Conservation (phyloP, 2,888 invertebrate species). For the Eupithecia vulgata region DNA sequence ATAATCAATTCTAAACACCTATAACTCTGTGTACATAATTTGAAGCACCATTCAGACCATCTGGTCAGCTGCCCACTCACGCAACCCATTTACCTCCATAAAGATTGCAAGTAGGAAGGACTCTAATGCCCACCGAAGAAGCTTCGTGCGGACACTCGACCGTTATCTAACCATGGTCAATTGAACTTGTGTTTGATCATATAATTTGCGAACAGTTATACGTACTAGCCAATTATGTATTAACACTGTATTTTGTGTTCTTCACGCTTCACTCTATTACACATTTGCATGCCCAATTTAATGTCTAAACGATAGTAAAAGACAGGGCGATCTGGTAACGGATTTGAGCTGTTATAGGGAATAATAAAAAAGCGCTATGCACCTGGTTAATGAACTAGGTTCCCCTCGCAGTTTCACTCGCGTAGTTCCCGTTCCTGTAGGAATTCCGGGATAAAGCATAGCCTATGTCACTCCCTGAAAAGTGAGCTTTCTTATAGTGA, state of each 20-base stretch:
- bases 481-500: no score
- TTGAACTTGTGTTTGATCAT: constrained; percentile 42
- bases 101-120: constrained; percentile 33
- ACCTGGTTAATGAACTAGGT: background rate
- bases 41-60: constrained; percentile 25
- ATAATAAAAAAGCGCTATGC: background rate
- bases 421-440: no score
- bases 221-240: constrained; percentile 38
- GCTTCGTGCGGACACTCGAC: constrained; percentile 38
- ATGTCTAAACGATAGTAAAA: constrained; percentile 27
- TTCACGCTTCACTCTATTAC: constrained; percentile 39
- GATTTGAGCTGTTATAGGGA: background rate
- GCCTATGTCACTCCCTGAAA: no score
- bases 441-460: no score
- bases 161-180: constrained; percentile 45
- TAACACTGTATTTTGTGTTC: constrained; percentile 17
- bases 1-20: no score
- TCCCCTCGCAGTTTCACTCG: no score
- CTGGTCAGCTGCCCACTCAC: constrained; percentile 26
- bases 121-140: constrained; percentile 25
- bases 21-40: constrained; percentile 16
- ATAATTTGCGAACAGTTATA: constrained; percentile 46
- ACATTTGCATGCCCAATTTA: constrained; percentile 44
- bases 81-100: constrained; percentile 24
- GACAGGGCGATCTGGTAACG: background rate